A percentile compares a stretch with the other conserved stretches of the same genome.
Evolutionary conservation across 1,140 invertebrate genomes (phyloP).

Genomic region (Liolophura sinensis): DNA sequence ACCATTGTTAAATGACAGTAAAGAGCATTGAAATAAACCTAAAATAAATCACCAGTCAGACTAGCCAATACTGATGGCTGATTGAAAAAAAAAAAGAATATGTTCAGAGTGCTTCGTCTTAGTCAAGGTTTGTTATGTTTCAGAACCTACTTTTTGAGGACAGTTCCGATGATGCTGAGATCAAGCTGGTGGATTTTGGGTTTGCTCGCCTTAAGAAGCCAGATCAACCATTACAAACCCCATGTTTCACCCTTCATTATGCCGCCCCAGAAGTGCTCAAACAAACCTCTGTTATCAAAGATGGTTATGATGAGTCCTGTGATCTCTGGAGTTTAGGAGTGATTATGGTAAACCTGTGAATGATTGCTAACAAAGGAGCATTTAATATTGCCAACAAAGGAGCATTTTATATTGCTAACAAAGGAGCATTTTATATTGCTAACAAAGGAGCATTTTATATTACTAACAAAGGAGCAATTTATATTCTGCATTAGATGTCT

Average conservation of each 20-base stretch:
- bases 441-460: neutral
- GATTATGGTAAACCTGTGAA: conserved; percentile 67
- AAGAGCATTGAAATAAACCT: no score
- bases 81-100: neutral
- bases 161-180: conserved; percentile 66
- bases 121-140: conserved; percentile 28
- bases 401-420: no score
- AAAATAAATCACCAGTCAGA: no score
- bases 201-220: conserved; percentile 76
- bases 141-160: conserved; percentile 77
- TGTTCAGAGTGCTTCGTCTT: neutral
- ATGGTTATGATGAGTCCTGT: conserved; percentile 82
- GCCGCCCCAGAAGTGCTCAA: conserved; percentile 87
- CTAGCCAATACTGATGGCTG: no score
- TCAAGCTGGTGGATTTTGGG: conserved; percentile 90
- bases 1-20: no score
- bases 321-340: conserved; percentile 93
- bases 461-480: no score
- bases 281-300: conserved; percentile 54
- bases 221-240: conserved; percentile 75
- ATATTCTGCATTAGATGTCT: no score
- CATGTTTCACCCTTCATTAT: conserved; percentile 88
- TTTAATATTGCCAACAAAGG: no score
- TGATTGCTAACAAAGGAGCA: neutral
- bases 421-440: neutral